Evolutionary conservation across 2,797 vertebrate genomes (phyloP).

Genomic region (Acipenser transmontanus): DNA sequence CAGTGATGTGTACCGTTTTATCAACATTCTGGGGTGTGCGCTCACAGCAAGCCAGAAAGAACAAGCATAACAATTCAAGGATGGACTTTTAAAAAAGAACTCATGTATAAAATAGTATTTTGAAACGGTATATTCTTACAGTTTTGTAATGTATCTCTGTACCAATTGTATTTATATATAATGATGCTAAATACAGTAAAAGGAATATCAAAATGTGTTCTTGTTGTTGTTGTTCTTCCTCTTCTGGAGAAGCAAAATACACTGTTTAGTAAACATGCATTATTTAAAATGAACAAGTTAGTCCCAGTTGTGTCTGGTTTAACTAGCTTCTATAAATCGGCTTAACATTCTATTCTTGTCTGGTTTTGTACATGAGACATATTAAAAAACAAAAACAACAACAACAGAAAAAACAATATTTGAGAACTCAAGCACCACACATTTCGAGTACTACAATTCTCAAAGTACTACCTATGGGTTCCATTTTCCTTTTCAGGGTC

Average conservation of each 20-base stretch:
- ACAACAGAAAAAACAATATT: too few relatives aligned
- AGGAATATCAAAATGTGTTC: neutral
- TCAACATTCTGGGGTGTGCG: conserved; percentile 55
- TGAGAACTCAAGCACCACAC: too few relatives aligned
- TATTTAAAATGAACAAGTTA: neutral
- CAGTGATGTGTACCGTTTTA: conserved; percentile 78
- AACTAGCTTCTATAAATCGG: neutral
- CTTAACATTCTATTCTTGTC: neutral
- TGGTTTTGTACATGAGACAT: too few relatives aligned
- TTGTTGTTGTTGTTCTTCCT: too few relatives aligned
- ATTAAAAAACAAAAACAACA: too few relatives aligned
- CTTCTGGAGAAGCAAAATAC: too few relatives aligned
- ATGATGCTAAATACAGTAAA: neutral
- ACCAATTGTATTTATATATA: neutral
- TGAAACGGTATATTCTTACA: neutral
- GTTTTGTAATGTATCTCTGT: neutral
- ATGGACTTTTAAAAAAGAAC: too few relatives aligned
- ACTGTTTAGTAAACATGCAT: neutral
- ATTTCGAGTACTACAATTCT: too few relatives aligned
- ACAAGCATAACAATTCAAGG: too few relatives aligned
- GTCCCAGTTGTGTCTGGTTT: neutral
- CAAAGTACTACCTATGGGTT: too few relatives aligned
- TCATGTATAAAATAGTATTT: too few relatives aligned
- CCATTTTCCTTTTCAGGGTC: too few relatives aligned
- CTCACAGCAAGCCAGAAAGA: conserved; percentile 41